phyloP scores from a whole-genome alignment of 2,113 vertebrate species.

The Protobothrops mucrosquamatus region DNA sequence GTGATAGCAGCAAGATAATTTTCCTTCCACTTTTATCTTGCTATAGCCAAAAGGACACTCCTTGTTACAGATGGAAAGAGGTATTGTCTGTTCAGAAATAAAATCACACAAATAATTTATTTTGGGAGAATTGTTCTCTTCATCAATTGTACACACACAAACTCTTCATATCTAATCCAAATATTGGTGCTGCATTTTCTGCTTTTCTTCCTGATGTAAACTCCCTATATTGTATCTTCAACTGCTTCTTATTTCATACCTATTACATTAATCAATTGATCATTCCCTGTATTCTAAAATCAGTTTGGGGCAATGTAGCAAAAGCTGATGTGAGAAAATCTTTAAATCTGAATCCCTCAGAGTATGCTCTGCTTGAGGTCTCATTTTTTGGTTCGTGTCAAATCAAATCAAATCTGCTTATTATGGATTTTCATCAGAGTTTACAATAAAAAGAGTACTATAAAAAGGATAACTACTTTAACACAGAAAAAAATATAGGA shows the following conservation, averaged over 20 bases:
- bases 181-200: background rate
- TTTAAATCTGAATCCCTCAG: no score
- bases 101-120: accelerated
- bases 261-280: background rate
- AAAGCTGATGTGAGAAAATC: background rate
- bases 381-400: no score
- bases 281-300: no score
- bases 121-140: background rate
- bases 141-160: background rate
- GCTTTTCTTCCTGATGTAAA: background rate
- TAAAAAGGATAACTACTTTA: no score
- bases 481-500: no score
- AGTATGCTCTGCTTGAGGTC: background rate
- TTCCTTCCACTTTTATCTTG: background rate
- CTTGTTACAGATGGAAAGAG: background rate
- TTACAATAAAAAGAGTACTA: no score
- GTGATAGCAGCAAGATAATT: background rate
- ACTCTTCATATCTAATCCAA: no score
- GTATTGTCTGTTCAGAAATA: background rate
- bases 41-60: background rate
- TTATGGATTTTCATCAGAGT: no score
- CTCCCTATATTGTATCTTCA: background rate
- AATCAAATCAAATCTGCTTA: no score
- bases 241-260: background rate
- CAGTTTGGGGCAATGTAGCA: background rate